These are phyloP conservation scores for Epistrophe grossulariae DNA, from an alignment of 2,888 invertebrate species.

Conservation along the genomic window DNA sequence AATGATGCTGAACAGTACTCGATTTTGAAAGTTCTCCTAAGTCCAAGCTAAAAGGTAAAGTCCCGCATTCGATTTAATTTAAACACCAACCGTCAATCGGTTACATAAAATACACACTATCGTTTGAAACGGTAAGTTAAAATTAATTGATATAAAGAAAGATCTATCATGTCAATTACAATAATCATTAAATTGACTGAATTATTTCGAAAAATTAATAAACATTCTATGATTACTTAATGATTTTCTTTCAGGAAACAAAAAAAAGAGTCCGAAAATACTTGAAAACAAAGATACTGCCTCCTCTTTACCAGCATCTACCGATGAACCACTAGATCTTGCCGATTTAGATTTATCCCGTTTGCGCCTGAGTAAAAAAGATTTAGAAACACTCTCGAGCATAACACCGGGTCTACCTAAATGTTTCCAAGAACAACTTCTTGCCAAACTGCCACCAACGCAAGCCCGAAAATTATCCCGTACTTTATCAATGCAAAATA, in stretches of 20 bases:
- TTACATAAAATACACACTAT: not conserved
- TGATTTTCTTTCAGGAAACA: slow-evolving; percentile 75
- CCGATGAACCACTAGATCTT: slow-evolving; percentile 84
- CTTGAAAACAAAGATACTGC: slow-evolving; percentile 41
- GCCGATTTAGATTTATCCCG: slow-evolving; percentile 88
- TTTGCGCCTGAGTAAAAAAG: slow-evolving; percentile 88
- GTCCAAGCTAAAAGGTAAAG: slow-evolving; percentile 1
- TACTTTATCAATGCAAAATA: slow-evolving; percentile 85
- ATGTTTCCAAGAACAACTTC: slow-evolving; percentile 89
- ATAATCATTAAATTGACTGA: slow-evolving; percentile 4
- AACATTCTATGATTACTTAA: slow-evolving; percentile 23
- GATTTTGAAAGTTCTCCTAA: not conserved
- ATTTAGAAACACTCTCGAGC: slow-evolving; percentile 88
- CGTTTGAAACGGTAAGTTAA: slow-evolving; percentile 6
- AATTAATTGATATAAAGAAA: not conserved
- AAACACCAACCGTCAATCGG: not conserved
- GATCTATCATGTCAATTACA: slow-evolving; percentile 17
- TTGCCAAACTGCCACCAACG: slow-evolving; percentile 88
- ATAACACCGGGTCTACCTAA: slow-evolving; percentile 89
- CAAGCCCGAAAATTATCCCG: slow-evolving; percentile 88
- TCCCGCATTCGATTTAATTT: not conserved
- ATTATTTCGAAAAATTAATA: slow-evolving; percentile 7
- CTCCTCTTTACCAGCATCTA: slow-evolving; percentile 36
- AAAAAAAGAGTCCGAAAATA: slow-evolving; percentile 68
- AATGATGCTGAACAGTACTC: not conserved